Evolutionary conservation across 2,113 vertebrate species (phyloP), one percentile per base, ranked within the genome.

Genomic region (Acinonyx jubatus): DNA sequence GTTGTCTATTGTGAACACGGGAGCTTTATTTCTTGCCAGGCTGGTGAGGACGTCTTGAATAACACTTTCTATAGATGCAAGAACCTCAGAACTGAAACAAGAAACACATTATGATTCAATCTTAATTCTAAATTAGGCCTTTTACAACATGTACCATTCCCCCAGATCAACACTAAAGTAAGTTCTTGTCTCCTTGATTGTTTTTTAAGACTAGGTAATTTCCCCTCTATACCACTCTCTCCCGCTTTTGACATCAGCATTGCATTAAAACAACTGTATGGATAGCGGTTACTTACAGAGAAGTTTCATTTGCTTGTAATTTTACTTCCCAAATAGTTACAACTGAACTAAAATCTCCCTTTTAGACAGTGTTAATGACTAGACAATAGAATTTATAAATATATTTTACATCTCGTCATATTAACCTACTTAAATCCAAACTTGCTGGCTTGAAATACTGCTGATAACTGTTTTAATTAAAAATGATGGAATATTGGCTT

Each of bases 1-100:
- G 96, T 99, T 99, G 86, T 99, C 98, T 89, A 99, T 3, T 3
- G 73, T 98, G 89, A 99, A 99, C 76, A 98, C 98, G 89, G 99
- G 99, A 61, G 99, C 99, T 96, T 99, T 98, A 0, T 98, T 98
- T 97, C 98, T 99, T 50, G 99, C 99, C 97, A 99, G 96, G 96
- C 99, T 99, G 89, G 97, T 96, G 92, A 99, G 0, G 33, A 99
- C 78, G 78, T 98, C 99, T 52, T 99, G 97, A 96, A 99, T 99
- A 85, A 99, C 96, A 36, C 98, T 99, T 99, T 99, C 99, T 98
- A 99, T 99, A 50, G 98, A 98, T 45, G 95, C 97, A 92, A 99
- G 98, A 98, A 99, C 98, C 68, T 99, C 98, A 97, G 98, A 98
- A 96, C 99, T 99, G 98, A 98, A 99, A 98, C 25, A 97, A 96